A percentile compares a stretch with the other conserved stretches of the same genome.
Conservation (phyloP, 2,113 vertebrate genomes). For the Alexandromys fortis region DNA sequence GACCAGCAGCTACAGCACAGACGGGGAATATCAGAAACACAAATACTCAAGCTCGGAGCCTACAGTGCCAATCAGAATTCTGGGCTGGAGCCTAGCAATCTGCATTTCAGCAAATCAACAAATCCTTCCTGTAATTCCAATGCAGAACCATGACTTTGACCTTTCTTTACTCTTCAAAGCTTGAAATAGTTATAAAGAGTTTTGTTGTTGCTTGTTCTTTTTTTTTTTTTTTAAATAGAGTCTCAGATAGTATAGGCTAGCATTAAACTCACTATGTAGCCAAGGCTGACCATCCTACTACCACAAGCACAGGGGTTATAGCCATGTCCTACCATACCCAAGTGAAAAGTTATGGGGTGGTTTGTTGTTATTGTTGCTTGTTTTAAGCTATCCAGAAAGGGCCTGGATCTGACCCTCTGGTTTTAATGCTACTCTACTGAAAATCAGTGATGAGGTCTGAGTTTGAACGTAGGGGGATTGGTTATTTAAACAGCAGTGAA, state of each 20-base stretch:
- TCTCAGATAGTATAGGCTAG: neutral
- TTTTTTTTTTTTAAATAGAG: neutral
- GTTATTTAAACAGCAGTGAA: conserved; percentile 24
- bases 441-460: conserved; percentile 11
- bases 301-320: neutral
- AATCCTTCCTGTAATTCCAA: conserved; percentile 10
- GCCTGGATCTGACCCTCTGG: neutral
- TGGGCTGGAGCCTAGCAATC: neutral
- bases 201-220: neutral
- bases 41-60: neutral
- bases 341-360: neutral
- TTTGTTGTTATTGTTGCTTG: neutral
- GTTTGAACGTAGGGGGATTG: neutral
- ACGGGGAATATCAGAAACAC: neutral
- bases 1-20: neutral
- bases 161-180: conserved; percentile 11
- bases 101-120: conserved; percentile 16
- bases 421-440: conserved; percentile 5
- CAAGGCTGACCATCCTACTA: neutral
- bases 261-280: neutral
- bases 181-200: conserved; percentile 46
- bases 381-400: conserved; percentile 10
- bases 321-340: neutral
- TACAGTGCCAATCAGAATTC: neutral
- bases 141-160: neutral